A percentile compares a stretch with the other conserved stretches of the same genome.
These are phyloP conservation scores for Dermolepida albohirtum DNA, from an alignment of 2,888 invertebrate genomes.

Conservation along the genomic window DNA sequence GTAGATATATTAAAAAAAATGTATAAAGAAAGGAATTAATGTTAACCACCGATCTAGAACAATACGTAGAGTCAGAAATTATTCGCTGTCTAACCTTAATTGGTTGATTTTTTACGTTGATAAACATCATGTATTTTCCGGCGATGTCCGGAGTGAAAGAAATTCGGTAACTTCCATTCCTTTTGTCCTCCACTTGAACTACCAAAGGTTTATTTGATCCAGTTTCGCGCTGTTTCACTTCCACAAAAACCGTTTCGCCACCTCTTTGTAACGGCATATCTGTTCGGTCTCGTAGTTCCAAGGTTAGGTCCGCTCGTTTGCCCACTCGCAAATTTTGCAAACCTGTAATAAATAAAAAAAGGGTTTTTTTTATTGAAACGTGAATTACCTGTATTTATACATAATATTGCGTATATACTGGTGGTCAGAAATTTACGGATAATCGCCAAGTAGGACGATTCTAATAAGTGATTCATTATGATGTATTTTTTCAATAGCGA, in stretches of 20 bases:
- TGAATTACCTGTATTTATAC: background rate
- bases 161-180: conserved; percentile 75
- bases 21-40: no score
- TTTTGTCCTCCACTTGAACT: conserved; percentile 70
- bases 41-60: no score
- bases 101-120: conserved; percentile 74
- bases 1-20: no score
- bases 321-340: conserved; percentile 74
- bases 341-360: conserved; percentile 58
- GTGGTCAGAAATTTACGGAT: background rate
- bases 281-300: conserved; percentile 74
- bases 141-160: conserved; percentile 73
- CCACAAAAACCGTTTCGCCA: conserved; percentile 72
- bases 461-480: no score
- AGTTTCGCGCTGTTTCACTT: conserved; percentile 69
- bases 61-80: background rate
- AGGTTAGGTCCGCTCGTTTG: conserved; percentile 70
- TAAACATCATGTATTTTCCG: conserved; percentile 72
- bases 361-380: background rate
- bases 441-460: no score
- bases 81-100: conserved; percentile 71
- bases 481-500: no score
- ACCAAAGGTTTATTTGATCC: conserved; percentile 60
- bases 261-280: conserved; percentile 76
- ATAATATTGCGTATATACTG: background rate